Conservation (phyloP, 1,140 invertebrate species). For the Battus philenor region DNA sequence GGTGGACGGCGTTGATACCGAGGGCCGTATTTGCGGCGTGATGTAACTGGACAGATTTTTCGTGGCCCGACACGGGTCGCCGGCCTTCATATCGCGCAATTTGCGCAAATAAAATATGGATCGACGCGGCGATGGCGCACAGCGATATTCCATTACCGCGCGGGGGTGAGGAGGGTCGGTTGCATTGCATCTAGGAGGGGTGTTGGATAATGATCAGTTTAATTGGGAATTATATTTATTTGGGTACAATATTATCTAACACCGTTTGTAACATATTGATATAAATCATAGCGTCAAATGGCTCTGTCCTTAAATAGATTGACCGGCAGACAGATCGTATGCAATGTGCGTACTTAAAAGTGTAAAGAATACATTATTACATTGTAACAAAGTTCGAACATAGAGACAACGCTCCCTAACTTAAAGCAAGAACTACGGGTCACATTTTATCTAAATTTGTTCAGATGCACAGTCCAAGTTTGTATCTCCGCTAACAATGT, state of each 20-base stretch:
- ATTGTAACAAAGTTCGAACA: too few species aligned
- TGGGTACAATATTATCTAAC: too few species aligned
- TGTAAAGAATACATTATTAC: too few species aligned
- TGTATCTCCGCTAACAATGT: constrained; percentile 16
- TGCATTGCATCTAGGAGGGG: too few species aligned
- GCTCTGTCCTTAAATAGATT: too few species aligned
- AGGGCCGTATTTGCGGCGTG: background rate
- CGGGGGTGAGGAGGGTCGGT: constrained; percentile 44
- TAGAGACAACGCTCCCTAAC: background rate
- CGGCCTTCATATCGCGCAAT: constrained; percentile 58
- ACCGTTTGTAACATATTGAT: too few species aligned
- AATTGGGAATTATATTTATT: too few species aligned
- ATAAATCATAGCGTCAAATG: too few species aligned
- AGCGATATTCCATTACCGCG: constrained; percentile 68
- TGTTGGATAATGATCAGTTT: too few species aligned
- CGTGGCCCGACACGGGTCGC: constrained; percentile 44
- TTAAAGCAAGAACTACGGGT: constrained; percentile 1
- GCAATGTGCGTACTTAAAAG: too few species aligned
- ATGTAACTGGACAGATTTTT: constrained; percentile 31
- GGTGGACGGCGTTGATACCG: constrained; percentile 12
- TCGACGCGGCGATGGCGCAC: constrained; percentile 48
- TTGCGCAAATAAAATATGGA: constrained; percentile 69
- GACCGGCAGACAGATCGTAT: too few species aligned
- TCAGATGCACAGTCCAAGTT: constrained; percentile 19
- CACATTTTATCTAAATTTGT: constrained; percentile 13